phyloP scores from a whole-genome alignment of 2,113 vertebrate genomes.

The Colius striatus region DNA sequence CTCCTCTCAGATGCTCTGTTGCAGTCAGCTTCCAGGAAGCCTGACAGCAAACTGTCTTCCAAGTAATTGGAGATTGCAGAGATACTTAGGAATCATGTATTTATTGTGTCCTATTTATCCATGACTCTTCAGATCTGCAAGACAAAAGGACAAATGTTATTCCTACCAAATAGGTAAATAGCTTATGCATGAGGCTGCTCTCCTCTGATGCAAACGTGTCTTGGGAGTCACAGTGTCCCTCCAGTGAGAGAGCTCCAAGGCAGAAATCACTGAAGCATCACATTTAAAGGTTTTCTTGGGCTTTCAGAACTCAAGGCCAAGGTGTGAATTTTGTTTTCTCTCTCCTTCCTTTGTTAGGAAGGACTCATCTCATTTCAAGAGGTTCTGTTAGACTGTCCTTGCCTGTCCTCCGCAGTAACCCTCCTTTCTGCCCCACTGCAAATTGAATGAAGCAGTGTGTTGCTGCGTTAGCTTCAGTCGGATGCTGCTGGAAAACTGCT shows the following conservation, averaged over 20 bases:
- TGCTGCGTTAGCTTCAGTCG: background rate
- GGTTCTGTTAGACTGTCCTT: background rate
- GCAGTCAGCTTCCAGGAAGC: background rate
- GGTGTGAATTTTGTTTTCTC: background rate
- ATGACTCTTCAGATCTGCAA: background rate
- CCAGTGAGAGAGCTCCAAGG: fast-evolving
- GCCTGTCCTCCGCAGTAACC: background rate
- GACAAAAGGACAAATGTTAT: background rate
- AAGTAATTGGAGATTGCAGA: background rate
- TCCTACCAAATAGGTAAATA: background rate
- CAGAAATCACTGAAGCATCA: background rate
- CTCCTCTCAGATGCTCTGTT: background rate
- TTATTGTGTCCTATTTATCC: background rate
- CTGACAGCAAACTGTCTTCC: background rate
- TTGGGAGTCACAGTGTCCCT: background rate
- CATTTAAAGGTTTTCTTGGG: background rate
- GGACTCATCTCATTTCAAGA: background rate
- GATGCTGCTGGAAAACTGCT: background rate
- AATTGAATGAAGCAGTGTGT: background rate
- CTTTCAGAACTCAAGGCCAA: background rate
- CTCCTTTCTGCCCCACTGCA: background rate
- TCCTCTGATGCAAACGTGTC: background rate
- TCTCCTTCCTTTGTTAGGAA: background rate
- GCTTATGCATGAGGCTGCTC: background rate
- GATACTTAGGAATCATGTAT: background rate